Base-by-base conservation (phyloP, 2,113 vertebrate genomes). In the Pachyramphus minor region DNA sequence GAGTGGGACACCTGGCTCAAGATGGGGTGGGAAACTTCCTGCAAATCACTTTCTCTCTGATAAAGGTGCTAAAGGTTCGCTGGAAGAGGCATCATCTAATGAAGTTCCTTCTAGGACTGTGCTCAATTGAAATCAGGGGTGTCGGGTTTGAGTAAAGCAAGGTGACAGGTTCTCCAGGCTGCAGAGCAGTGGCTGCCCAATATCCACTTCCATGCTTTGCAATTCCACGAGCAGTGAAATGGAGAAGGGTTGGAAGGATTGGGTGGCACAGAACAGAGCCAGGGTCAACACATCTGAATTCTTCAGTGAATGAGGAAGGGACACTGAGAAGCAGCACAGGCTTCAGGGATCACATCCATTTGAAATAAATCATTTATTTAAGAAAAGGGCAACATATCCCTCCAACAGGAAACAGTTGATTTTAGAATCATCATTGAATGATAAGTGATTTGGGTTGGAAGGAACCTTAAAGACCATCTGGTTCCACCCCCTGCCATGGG, bases 201-300 rank as follows among this genome's bases (percentile, higher is more conserved):
- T 4, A 20, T 56, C 25, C 73, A 64, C 3, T 31, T 49, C 58
- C 0, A 0, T 2, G 22, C 19, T 68, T 47, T 53, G 24, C 12
- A 10, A 41, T 10, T 45, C 68, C 88, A 52, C 45, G 2, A 25
- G 49, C 35, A 28, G 0, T 25, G 77, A 52, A 63, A 50, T 8
- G 31, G 22, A 75, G 47, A 72, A 63, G 4, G 31, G 37, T 22
- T 67, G 47, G 19, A 91, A 49, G 53, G 63, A 72, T 59, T 0
- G 1, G 13, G n/a, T 15, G 18, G 19, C 72, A 59, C 19, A 63
- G 63, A 83, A 44, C 52, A 71, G 21, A 63, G 12, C 9, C 60
- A 62, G 37, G 41, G 58, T 8, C 45, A 85, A 37, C 18, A 37
- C 30, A 8, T 0, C 5, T 0, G 14, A 81, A 1, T 16, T 30